Evolutionary conservation across 2,888 invertebrate species (phyloP), one percentile per base, ranked within the genome.

Genomic region (Hydraecia micacea): DNA sequence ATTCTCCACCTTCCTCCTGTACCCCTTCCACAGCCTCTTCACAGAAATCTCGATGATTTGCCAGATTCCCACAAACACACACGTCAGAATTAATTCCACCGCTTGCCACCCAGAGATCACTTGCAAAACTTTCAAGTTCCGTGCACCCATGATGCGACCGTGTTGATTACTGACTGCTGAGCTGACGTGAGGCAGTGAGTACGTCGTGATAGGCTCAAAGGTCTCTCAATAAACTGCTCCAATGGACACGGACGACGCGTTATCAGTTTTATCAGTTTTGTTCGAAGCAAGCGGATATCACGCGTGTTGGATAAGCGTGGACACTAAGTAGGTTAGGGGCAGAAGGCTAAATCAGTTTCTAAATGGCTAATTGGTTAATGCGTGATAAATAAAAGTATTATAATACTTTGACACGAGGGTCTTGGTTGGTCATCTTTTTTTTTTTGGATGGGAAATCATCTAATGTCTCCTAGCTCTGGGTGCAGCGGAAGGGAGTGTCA

Each of bases 11-110:
- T 95, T 96, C 88, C 95, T 94, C 3, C 94, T 89, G 65, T 93
- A 93, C 42, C 96, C 96, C 89, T 95, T 96, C 96, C 96, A 96
- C 71, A 96, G 90, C 77, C 93, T 93, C 87, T 94, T 94, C 60
- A 94, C 92, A 46, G 90, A 87, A 28, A 96, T 93, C 79, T 94
- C 92, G 8, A 95, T 52, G 32, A 96, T 87, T 85, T 97, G 96
- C 95, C 95, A 96, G 52, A 95, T 84, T 5, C 97, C 96, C 21
- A 96, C 65, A 75, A 95, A 91, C 52, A 95, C 78, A 86, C 95
- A 95, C 83, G 94, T 93, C 0, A 95, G 65, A 36, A 96, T 89
- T 79, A 96, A 89, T 77, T 95, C 94, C 21, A 96, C 93, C 0
- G 96, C 95, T 46, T 92, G 91, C 95, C 96, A 95, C 0, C 97